Evolutionary conservation across 2,888 invertebrate genomes (phyloP).

Genomic region (Drosophila heteroneura): DNA sequence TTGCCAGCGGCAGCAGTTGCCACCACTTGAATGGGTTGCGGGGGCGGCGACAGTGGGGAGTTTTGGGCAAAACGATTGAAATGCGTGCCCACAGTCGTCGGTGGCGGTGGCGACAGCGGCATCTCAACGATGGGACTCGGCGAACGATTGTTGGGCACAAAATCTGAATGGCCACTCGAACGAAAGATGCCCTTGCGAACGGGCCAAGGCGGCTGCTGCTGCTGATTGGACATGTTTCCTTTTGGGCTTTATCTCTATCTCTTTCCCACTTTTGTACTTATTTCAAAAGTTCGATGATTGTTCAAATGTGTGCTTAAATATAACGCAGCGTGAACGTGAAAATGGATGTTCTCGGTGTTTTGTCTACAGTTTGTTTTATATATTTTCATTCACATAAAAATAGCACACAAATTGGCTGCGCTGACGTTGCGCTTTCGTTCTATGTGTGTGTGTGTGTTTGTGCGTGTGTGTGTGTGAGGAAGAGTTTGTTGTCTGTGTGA

Average conservation of each 20-base stretch:
- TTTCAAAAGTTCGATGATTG: slow-evolving; percentile 33
- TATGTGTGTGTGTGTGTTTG: slow-evolving; percentile 9
- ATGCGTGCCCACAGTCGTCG: slow-evolving; percentile 70
- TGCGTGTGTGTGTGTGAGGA: slow-evolving; percentile 9
- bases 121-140: slow-evolving; percentile 86
- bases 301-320: slow-evolving; percentile 23
- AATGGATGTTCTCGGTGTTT: slow-evolving; percentile 26
- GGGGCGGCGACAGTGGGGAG: slow-evolving; percentile 80
- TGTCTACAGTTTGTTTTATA: slow-evolving; percentile 46
- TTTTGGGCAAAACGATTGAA: slow-evolving; percentile 62
- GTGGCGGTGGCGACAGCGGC: slow-evolving; percentile 85
- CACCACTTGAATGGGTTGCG: slow-evolving; percentile 80
- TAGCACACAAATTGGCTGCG: slow-evolving; percentile 73
- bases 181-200: slow-evolving; percentile 88
- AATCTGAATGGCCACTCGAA: slow-evolving; percentile 85
- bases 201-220: slow-evolving; percentile 90
- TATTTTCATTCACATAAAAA: slow-evolving; percentile 74
- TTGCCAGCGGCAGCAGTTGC: slow-evolving; percentile 41
- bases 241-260: background rate
- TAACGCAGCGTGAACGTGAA: slow-evolving; percentile 36
- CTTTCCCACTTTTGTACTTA: background rate
- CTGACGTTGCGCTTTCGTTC: slow-evolving; percentile 42
- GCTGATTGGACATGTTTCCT: slow-evolving; percentile 83
- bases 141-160: slow-evolving; percentile 82
- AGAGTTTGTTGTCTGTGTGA: slow-evolving; percentile 5